phyloP scores from a whole-genome alignment of 2,888 invertebrate species.

The Tinea pellionella region DNA sequence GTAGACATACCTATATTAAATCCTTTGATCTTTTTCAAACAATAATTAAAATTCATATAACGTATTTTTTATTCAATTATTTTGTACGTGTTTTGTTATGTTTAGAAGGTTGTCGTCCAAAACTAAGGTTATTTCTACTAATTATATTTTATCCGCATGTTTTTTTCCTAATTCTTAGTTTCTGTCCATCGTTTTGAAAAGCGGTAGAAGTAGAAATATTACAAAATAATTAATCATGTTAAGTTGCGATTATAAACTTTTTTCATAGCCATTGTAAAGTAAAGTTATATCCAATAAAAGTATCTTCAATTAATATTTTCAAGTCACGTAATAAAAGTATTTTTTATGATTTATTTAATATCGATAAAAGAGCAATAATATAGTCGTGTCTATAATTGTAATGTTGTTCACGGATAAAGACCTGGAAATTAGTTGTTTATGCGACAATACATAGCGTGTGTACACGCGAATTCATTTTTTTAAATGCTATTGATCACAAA shows the following conservation, averaged over 20 bases:
- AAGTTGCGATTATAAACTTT: too few relatives aligned
- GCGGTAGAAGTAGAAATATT: too few relatives aligned
- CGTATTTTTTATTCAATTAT: conserved; percentile 51
- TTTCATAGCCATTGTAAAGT: too few relatives aligned
- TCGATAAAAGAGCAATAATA: not conserved
- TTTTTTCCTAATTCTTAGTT: too few relatives aligned
- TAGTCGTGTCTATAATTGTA: not conserved
- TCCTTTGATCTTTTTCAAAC: conserved; percentile 61
- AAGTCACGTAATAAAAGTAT: not conserved
- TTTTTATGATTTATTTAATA: not conserved
- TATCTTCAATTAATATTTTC: conserved; percentile 23
- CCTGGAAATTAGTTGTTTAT: conserved; percentile 62
- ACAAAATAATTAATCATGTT: too few relatives aligned
- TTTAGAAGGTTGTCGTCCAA: conserved; percentile 35
- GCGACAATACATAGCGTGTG: conserved; percentile 65
- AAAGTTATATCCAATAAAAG: not conserved
- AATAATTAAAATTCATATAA: conserved; percentile 54
- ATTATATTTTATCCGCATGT: not conserved
- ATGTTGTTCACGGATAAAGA: conserved; percentile 2
- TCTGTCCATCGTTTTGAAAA: too few relatives aligned
- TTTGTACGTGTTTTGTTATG: conserved; percentile 48
- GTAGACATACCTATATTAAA: conserved; percentile 59
- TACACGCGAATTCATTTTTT: conserved; percentile 66
- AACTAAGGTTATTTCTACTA: conserved; percentile 28
- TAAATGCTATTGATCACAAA: conserved; percentile 66